These are phyloP conservation scores for Orgyia antiqua DNA, from an alignment of 2,888 invertebrate genomes.

Conservation along the genomic window DNA sequence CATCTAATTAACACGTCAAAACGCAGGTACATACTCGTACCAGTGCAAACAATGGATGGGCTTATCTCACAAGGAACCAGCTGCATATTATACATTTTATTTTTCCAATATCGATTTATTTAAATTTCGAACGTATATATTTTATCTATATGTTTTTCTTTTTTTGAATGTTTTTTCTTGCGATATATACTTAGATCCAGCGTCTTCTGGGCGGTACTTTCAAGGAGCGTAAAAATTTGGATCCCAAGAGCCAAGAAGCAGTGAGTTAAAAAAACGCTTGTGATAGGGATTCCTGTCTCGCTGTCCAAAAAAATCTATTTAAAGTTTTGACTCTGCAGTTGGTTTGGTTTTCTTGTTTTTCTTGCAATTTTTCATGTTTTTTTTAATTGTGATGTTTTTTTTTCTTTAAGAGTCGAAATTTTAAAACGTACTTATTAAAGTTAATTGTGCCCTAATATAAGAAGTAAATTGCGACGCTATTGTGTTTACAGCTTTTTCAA, in stretches of 20 bases:
- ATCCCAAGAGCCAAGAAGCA: constrained; percentile 81
- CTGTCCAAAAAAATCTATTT: constrained; percentile 12
- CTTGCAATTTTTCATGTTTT: background rate
- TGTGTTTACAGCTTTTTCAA: too few species aligned
- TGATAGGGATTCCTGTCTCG: constrained; percentile 16
- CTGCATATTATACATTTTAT: too few species aligned
- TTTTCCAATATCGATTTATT: too few species aligned
- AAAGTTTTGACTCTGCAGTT: constrained; percentile 18
- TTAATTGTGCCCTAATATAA: too few species aligned
- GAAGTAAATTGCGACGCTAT: too few species aligned
- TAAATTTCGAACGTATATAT: too few species aligned
- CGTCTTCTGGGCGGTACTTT: constrained; percentile 85
- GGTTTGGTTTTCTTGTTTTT: constrained; percentile 1
- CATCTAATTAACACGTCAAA: too few species aligned
- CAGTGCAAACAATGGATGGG: too few species aligned
- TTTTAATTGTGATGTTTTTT: background rate
- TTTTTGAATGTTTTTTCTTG: constrained; percentile 43
- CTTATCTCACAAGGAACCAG: too few species aligned
- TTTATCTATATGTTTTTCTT: constrained; percentile 27
- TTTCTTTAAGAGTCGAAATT: constrained; percentile 13
- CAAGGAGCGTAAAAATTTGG: constrained; percentile 82
- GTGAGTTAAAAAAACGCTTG: constrained; percentile 78
- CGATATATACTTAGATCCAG: constrained; percentile 79
- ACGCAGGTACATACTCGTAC: too few species aligned
- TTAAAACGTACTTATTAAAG: constrained; percentile 4